A percentile compares a stretch with the other conserved stretches of the same genome.
Conservation (phyloP, 2,888 invertebrate genomes). For the Hypena proboscidalis region DNA sequence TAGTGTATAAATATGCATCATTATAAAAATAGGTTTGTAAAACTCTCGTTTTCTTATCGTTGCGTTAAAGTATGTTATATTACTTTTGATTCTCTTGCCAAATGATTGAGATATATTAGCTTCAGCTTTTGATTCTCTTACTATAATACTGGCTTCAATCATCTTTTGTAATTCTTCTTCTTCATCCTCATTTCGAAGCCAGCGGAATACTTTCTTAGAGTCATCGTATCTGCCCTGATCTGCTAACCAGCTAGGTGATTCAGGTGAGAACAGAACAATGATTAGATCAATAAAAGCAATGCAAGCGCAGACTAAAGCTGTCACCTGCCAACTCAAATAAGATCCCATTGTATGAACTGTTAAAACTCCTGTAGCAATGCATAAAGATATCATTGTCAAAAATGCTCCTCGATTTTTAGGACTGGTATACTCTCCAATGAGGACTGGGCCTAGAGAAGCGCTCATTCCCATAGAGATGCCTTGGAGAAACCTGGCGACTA, state of each 20-base stretch:
- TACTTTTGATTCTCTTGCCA: slow-evolving; percentile 32
- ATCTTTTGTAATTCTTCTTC: slow-evolving; percentile 66
- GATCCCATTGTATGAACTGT: slow-evolving; percentile 85
- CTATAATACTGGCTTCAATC: slow-evolving; percentile 59
- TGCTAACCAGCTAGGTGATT: slow-evolving; percentile 87
- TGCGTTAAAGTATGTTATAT: slow-evolving; percentile 36
- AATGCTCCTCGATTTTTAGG: slow-evolving; percentile 85
- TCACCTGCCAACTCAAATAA: slow-evolving; percentile 80
- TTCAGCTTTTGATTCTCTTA: slow-evolving; percentile 51
- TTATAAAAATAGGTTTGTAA: slow-evolving; percentile 63
- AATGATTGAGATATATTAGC: slow-evolving; percentile 44
- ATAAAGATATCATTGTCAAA: slow-evolving; percentile 81
- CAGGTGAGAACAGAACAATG: slow-evolving; percentile 71
- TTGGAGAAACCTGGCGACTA: slow-evolving; percentile 58
- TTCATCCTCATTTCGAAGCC: slow-evolving; percentile 77
- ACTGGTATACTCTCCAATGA: slow-evolving; percentile 81
- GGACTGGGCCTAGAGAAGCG: slow-evolving; percentile 70
- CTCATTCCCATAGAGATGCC: slow-evolving; percentile 78
- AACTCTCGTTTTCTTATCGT: slow-evolving; percentile 59
- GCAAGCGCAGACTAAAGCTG: slow-evolving; percentile 73
- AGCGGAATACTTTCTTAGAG: slow-evolving; percentile 80
- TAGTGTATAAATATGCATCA: slow-evolving; percentile 60
- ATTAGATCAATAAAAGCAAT: slow-evolving; percentile 72
- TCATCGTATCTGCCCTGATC: slow-evolving; percentile 79
- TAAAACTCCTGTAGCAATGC: slow-evolving; percentile 84